These are phyloP conservation scores for Sarcophaga rosellei DNA, from an alignment of 2,888 invertebrate species.

Conservation along the genomic window DNA sequence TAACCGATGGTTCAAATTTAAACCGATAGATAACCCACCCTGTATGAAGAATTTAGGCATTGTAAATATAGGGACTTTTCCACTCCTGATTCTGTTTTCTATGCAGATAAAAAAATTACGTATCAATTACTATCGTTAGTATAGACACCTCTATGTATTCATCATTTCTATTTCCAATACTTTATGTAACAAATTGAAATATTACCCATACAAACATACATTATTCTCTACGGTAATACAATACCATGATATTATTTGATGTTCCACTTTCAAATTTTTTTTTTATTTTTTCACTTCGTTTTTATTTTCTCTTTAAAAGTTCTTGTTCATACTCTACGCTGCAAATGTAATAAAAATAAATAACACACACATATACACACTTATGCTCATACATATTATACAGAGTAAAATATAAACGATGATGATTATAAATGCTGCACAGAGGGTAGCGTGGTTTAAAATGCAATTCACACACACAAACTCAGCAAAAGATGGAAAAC, in stretches of 20 bases:
- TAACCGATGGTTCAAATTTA: too few species aligned
- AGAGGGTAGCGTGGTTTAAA: background rate
- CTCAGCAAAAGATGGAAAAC: background rate
- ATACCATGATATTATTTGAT: background rate
- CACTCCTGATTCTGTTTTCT: too few species aligned
- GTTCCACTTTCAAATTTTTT: background rate
- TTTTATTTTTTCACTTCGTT: too few species aligned
- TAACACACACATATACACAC: background rate
- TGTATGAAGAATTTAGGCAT: too few species aligned
- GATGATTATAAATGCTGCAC: background rate
- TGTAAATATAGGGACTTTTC: too few species aligned
- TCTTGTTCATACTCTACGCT: background rate
- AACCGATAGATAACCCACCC: too few species aligned
- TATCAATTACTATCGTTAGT: background rate
- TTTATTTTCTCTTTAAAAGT: too few species aligned
- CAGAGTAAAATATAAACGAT: background rate
- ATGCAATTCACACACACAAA: background rate
- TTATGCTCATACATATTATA: background rate
- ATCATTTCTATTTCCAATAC: background rate
- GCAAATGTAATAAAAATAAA: background rate
- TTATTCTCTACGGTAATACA: background rate
- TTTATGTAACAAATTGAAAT: slow-evolving; percentile 31
- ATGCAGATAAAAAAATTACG: too few species aligned
- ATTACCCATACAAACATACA: background rate
- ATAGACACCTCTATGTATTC: slow-evolving; percentile 1